Evolutionary conservation across 2,113 vertebrate species (phyloP).

Genomic region (Setophaga petechia): DNA sequence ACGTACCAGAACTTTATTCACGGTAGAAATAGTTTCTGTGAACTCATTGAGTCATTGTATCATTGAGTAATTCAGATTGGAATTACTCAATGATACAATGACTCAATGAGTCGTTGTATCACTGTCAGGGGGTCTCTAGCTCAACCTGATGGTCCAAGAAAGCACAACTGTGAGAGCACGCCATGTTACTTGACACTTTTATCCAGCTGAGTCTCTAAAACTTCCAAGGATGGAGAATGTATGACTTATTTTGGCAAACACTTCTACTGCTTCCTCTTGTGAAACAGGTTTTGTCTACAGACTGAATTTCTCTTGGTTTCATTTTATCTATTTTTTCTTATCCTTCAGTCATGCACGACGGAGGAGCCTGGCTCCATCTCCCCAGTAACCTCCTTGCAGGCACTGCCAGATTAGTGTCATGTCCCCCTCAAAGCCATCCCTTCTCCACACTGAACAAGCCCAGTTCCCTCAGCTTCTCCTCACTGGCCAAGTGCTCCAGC

Average conservation of each 20-base stretch:
- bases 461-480: background rate
- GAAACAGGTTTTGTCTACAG: background rate
- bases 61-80: background rate
- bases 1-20: background rate
- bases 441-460: background rate
- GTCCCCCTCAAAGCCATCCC: background rate
- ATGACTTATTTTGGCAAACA: background rate
- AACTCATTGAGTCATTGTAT: background rate
- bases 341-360: background rate
- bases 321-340: background rate
- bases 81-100: background rate
- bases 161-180: background rate
- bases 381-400: background rate
- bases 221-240: background rate
- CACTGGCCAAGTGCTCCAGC: background rate
- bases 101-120: background rate
- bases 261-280: background rate
- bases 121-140: background rate
- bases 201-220: background rate
- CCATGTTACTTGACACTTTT: background rate
- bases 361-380: background rate
- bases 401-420: background rate
- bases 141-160: background rate
- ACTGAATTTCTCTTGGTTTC: background rate
- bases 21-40: background rate